Percentiles rank a stretch among this genome's conserved stretches.
Conservation (phyloP, 2,113 vertebrate genomes). For the Marmota flaviventris region DNA sequence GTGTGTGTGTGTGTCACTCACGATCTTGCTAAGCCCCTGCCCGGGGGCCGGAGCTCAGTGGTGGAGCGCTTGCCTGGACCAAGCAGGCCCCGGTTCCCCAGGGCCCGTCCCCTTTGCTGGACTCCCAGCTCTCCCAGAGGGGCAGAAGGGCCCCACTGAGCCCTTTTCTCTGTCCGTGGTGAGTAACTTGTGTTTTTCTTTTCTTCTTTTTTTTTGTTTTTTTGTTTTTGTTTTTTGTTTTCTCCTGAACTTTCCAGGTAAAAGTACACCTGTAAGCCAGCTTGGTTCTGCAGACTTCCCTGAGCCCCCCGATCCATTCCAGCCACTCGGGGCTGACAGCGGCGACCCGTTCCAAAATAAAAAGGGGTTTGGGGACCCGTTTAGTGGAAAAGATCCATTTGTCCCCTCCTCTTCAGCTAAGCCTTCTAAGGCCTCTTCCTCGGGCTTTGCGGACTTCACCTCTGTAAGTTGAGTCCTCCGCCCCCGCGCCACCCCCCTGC, state of each 20-base stretch:
- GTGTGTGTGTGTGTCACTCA: neutral
- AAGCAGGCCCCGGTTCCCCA: neutral
- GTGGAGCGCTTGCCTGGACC: neutral
- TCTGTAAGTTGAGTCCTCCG: conserved; percentile 96
- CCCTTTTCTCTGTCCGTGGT: conserved; percentile 76
- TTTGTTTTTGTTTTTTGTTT: conserved; percentile 53
- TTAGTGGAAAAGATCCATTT: conserved; percentile 99
- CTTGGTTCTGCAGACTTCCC: conserved; percentile 91
- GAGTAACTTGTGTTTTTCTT: conserved; percentile 86
- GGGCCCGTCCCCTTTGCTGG: neutral
- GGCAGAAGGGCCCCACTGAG: neutral
- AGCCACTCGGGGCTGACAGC: conserved; percentile 93
- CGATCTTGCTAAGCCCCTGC: neutral
- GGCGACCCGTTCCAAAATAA: conserved; percentile 96
- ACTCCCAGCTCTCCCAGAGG: conserved; percentile 37
- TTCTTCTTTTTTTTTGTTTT: conserved; percentile 40
- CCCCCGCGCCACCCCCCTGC: conserved; percentile 86
- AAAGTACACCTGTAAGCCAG: conserved; percentile 95
- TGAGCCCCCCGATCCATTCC: conserved; percentile 96
- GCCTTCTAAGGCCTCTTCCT: conserved; percentile 92
- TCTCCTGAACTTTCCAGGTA: conserved; percentile 91
- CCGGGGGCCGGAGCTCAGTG: neutral
- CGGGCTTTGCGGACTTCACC: conserved; percentile 95
- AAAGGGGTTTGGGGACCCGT: conserved; percentile 96
- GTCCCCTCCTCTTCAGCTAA: conserved; percentile 95